Percentiles rank a stretch among this genome's conserved stretches.
Conservation (phyloP, 2,888 invertebrate genomes). For the Entomobrya multifasciata region DNA sequence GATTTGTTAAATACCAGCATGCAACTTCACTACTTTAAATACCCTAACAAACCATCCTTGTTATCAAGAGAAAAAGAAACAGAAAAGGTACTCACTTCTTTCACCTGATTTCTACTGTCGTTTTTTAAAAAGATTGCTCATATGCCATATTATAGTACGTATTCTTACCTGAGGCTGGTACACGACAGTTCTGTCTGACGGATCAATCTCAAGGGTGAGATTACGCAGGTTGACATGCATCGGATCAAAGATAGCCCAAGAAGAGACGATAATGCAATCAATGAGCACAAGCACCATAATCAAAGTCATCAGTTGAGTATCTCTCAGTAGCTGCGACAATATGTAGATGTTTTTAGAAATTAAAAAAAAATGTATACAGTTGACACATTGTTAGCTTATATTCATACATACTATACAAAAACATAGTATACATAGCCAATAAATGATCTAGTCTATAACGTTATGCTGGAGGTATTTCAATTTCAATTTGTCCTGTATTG, state of each 20-base stretch:
- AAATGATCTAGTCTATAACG: too few relatives aligned
- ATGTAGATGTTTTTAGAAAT: background rate
- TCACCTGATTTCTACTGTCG: background rate
- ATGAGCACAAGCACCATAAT: slow-evolving; percentile 91
- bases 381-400: background rate
- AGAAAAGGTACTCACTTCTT: slow-evolving; percentile 8
- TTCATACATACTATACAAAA: too few relatives aligned
- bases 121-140: background rate
- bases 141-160: slow-evolving; percentile 11
- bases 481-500: background rate
- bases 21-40: too few relatives aligned
- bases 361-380: slow-evolving; percentile 39
- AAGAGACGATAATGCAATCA: slow-evolving; percentile 90
- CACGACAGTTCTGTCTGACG: slow-evolving; percentile 89
- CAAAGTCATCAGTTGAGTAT: slow-evolving; percentile 92
- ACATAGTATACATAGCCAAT: too few relatives aligned
- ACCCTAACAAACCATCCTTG: slow-evolving; percentile 5
- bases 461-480: background rate
- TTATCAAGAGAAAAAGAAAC: background rate
- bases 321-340: slow-evolving; percentile 89
- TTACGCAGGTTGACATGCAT: slow-evolving; percentile 92
- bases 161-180: slow-evolving; percentile 90
- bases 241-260: slow-evolving; percentile 93
- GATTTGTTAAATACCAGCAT: too few relatives aligned
- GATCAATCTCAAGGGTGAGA: slow-evolving; percentile 89